phyloP scores from a whole-genome alignment of 1,140 invertebrate species.

The Protaetia brevitarsis region DNA sequence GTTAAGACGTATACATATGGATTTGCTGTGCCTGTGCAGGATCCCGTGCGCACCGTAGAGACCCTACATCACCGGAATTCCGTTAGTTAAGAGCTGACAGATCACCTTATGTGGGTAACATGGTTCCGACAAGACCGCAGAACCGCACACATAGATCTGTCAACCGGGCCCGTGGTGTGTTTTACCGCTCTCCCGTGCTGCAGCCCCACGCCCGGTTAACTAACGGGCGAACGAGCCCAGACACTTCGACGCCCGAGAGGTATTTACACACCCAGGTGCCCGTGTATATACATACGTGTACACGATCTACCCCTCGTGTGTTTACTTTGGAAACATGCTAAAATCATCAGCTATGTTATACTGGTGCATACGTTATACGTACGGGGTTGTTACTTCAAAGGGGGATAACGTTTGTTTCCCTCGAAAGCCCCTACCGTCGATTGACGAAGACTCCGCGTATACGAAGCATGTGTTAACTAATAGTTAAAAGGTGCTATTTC shows the following conservation, averaged over 20 bases:
- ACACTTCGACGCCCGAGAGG: conserved; percentile 4
- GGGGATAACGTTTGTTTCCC: not conserved
- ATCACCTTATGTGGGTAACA: conserved; percentile 11
- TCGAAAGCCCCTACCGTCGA: not conserved
- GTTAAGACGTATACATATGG: no score
- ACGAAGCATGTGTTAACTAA: not conserved
- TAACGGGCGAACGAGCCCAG: not conserved
- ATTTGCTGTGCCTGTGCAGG: no score
- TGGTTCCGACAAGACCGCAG: conserved; percentile 5
- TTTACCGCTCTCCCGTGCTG: not conserved
- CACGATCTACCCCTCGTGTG: not conserved
- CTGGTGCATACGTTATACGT: not conserved
- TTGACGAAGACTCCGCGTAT: not conserved
- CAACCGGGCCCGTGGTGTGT: not conserved
- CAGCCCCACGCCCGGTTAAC: not conserved
- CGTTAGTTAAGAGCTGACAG: conserved; percentile 11
- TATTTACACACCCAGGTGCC: not conserved
- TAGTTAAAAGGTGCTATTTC: not conserved
- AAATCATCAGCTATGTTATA: conserved; percentile 7
- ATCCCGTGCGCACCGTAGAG: no score
- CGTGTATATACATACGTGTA: not conserved
- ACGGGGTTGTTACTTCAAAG: not conserved
- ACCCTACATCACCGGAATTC: no score
- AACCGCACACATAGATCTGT: conserved; percentile 17
- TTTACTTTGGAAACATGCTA: conserved; percentile 9